Conservation (phyloP, 1,140 invertebrate genomes). For the Portunus trituberculatus region DNA sequence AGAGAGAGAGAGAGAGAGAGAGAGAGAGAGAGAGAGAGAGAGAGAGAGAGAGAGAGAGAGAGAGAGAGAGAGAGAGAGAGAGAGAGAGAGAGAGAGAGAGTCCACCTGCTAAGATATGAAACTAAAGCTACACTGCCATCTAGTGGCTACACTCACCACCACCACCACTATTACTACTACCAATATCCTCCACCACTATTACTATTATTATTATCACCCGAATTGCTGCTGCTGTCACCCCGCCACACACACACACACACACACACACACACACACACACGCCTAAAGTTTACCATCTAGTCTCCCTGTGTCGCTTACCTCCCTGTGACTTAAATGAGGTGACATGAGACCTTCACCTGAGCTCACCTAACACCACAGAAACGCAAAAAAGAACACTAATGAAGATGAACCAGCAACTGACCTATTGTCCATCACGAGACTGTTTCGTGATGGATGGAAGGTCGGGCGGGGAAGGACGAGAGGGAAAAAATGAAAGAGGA, state of each 20-base stretch:
- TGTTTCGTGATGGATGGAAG: too few relatives aligned
- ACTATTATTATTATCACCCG: too few relatives aligned
- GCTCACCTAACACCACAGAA: too few relatives aligned
- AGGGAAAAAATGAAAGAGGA: background rate
- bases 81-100: background rate
- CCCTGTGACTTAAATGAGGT: too few relatives aligned
- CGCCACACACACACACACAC: background rate
- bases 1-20: background rate
- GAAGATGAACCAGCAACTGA: too few relatives aligned
- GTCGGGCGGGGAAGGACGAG: too few relatives aligned
- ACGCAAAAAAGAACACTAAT: too few relatives aligned
- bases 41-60: constrained; percentile 7
- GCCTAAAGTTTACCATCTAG: too few relatives aligned
- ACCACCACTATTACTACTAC: background rate
- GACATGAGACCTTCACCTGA: too few relatives aligned
- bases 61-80: background rate
- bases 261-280: constrained; percentile 1
- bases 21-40: background rate
- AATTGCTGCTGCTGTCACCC: too few relatives aligned
- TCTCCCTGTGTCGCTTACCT: too few relatives aligned
- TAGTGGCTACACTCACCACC: background rate
- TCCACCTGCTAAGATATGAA: background rate
- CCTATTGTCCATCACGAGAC: too few relatives aligned
- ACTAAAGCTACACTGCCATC: background rate
- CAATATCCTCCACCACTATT: background rate